Base-by-base conservation (phyloP, 2,113 vertebrate species). In the Phoenicopterus ruber region DNA sequence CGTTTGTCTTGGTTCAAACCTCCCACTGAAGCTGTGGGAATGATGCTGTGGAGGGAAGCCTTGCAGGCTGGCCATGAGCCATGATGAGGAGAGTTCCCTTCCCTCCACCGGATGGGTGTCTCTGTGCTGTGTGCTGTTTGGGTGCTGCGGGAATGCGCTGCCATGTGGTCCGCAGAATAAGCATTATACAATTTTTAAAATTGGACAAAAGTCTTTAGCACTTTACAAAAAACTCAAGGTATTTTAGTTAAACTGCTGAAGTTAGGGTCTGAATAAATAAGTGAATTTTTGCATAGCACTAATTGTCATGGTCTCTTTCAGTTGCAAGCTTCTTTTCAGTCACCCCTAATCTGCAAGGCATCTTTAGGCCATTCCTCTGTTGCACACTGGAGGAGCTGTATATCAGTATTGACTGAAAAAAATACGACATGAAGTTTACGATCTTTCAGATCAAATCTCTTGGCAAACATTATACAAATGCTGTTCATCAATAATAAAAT, bases 381-480 rank as follows among this genome's bases (percentile, higher is more conserved):
- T 86, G 46, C 36, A 54, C 50, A 36, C 9, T 12, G 24, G 63
- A 86, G 49, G 47, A 38, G 7, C 11, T 66, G 31, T 16, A 3
- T 49, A 72, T 36, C 44, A 61, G 20, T 47, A 87, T 13, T 79
- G 66, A 21, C 49, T 85, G 49, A 79, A 89, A 84, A 91, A 85
- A 73, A 11, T 29, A 47, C 55, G 54, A 61, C 26, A 54, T 49
- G 17, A 58, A 78, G 59, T 90, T 96, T 90, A 76, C 54, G 44
- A 95, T 92, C 13, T 32, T 95, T 93, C 46, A 86, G 55, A 92
- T 81, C 40, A 82, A 88, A 90, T 91, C 72, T 92, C 67, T 59
- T 84, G 59, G 74, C 76, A 94, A 93, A 82, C 46, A 82, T 63
- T 82, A 49, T 50, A 94, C 26, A 88, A 91, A 86, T 70, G 32